phyloP scores from a whole-genome alignment of 2,113 vertebrate species.

The Hystrix cristata region DNA sequence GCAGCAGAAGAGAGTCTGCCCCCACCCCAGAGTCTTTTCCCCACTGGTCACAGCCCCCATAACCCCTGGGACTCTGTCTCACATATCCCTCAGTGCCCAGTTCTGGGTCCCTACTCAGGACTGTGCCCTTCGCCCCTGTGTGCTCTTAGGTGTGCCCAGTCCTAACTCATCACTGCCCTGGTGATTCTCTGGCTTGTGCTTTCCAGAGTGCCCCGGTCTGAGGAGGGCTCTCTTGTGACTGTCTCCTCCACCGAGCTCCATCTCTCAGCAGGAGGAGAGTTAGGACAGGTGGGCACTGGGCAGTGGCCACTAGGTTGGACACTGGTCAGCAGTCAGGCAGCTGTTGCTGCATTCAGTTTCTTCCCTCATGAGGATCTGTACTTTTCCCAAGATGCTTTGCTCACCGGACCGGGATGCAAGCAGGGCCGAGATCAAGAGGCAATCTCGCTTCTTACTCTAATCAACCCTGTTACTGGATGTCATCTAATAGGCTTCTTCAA shows the following conservation, averaged over 20 bases:
- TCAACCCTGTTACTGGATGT: neutral
- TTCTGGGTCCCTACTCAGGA: neutral
- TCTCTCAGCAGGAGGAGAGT: neutral
- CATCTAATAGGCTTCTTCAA: neutral
- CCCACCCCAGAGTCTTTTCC: neutral
- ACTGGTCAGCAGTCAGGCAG: neutral
- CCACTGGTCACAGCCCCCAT: neutral
- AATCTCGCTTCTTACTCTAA: neutral
- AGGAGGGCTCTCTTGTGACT: neutral
- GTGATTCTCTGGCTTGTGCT: neutral
- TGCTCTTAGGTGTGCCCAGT: neutral
- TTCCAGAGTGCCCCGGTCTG: neutral
- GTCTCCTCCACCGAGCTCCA: neutral
- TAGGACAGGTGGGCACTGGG: neutral
- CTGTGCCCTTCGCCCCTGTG: neutral
- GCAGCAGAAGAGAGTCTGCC: neutral
- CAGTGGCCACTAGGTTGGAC: neutral
- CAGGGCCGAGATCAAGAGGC: neutral
- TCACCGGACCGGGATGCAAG: neutral
- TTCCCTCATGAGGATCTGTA: neutral
- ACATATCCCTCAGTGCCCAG: neutral
- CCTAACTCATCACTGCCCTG: neutral
- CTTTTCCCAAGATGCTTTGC: neutral
- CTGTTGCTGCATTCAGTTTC: neutral
- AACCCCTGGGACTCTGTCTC: neutral